Evolutionary conservation across 2,888 invertebrate genomes (phyloP), one percentile per base, ranked within the genome.

Genomic region (Antitype chi): DNA sequence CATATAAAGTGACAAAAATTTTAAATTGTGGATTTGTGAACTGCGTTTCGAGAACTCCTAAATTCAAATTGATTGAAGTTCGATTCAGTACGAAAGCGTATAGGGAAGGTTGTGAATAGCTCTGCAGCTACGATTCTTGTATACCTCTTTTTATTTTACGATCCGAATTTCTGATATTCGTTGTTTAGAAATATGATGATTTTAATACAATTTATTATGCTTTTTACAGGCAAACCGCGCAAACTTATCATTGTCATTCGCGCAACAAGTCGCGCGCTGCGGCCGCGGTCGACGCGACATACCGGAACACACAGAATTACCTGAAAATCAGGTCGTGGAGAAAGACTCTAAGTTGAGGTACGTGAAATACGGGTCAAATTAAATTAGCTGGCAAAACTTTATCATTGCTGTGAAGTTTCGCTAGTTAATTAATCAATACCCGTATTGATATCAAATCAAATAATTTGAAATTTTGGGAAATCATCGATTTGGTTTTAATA

Each of bases 201-300:
- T 28, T 47, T 23, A 49, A 28, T 49, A 66, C 28, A 28, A 49
- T 49, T 15, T 23, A 17, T 32, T 20, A 49, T 25, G 20, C 28
- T 9, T 32, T 8, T 72, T 55, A 0, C 92, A 96, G 95, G 81
- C 93, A n/a, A 93, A 89, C 85, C 92, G 94, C 20, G 89, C 94
- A 60, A 93, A 94, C 88, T 96, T 98, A 81, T 98, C 98, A 23
- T 97, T 99, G 91, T 99, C 99, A 69, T 99, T 99, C 95, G 99
- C 99, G 5, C 99, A 99, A 94, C 99, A 99, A 96, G 97, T 99
- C 72, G 99, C 99, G 85, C 98, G 98, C 84, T 98, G 98, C 92
- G 98, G 98, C 0, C 97, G 98, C 79, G 97, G 90, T 94, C 96
- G 98, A 59, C 97, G 98, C 0, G 95, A 94, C 8, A 73, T 79